A percentile compares a stretch with the other conserved stretches of the same genome.
Evolutionary conservation across 2,113 vertebrate species (phyloP).

Genomic region (Maccullochella peelii): DNA sequence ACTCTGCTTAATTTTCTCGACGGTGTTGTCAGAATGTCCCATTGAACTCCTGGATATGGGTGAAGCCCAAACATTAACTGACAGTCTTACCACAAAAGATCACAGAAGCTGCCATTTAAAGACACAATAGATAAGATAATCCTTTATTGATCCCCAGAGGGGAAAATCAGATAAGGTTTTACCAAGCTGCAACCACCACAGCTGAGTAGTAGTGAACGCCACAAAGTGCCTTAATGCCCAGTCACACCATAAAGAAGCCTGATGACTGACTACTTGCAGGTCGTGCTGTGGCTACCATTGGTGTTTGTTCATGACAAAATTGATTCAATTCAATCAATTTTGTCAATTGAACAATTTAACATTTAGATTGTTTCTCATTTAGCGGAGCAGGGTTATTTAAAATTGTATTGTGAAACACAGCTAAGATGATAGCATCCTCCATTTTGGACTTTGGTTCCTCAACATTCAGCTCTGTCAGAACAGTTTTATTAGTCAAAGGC

Average conservation of each 20-base stretch:
- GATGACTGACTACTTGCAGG: too few species aligned
- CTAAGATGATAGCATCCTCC: background rate
- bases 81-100: background rate
- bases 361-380: background rate
- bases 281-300: too few species aligned
- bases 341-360: too few species aligned
- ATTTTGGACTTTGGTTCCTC: background rate
- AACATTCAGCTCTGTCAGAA: too few species aligned
- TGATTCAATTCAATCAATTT: too few species aligned
- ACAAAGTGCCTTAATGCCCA: too few species aligned
- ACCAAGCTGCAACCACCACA: background rate
- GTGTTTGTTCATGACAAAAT: background rate
- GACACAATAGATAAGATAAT: background rate
- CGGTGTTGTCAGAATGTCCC: constrained; percentile 6
- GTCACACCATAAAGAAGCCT: background rate
- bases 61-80: constrained; percentile 6
- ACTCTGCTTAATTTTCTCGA: constrained; percentile 19
- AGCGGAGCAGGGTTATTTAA: background rate
- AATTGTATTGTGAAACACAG: too few species aligned
- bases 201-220: background rate
- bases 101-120: background rate
- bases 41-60: background rate
- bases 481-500: background rate
- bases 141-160: too few species aligned
- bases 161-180: background rate